Conservation (phyloP, 2,888 invertebrate genomes). For the Lordiphosa andalusiaca region DNA sequence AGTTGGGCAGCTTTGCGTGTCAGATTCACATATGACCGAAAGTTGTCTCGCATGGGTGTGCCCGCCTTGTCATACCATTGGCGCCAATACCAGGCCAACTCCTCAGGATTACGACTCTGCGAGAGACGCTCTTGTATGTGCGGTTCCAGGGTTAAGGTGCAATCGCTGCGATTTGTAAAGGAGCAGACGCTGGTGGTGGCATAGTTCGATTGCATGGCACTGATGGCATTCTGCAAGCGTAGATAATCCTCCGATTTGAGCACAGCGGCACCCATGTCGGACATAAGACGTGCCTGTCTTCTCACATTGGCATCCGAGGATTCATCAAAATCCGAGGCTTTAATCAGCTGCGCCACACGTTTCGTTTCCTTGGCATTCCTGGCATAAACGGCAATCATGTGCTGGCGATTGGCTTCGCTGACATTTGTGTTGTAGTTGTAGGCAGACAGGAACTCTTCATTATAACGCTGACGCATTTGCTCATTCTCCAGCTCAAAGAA, state of each 20-base stretch:
- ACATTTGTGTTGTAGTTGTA: constrained; percentile 88
- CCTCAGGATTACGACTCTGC: constrained; percentile 87
- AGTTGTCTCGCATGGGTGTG: constrained; percentile 83
- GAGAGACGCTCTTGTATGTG: constrained; percentile 83
- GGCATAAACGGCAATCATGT: constrained; percentile 74
- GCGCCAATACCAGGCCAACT: constrained; percentile 89
- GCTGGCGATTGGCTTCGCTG: constrained; percentile 85
- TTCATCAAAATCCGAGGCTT: constrained; percentile 85
- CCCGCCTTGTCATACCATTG: constrained; percentile 90
- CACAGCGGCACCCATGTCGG: constrained; percentile 86
- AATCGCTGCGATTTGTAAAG: constrained; percentile 83
- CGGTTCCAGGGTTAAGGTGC: constrained; percentile 87
- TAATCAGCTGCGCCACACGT: constrained; percentile 59
- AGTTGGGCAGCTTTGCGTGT: constrained; percentile 86
- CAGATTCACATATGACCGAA: constrained; percentile 84
- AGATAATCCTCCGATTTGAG: constrained; percentile 85
- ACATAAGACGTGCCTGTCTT: constrained; percentile 87
- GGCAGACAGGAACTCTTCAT: constrained; percentile 81
- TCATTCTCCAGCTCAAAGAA: constrained; percentile 84
- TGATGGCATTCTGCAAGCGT: constrained; percentile 83
- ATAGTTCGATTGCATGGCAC: constrained; percentile 88
- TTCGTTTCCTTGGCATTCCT: constrained; percentile 75
- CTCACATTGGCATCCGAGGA: constrained; percentile 85
- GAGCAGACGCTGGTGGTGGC: constrained; percentile 88
- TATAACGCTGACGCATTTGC: constrained; percentile 82